Base-by-base conservation (phyloP, 2,888 invertebrate species). In the Leuctra nigra region DNA sequence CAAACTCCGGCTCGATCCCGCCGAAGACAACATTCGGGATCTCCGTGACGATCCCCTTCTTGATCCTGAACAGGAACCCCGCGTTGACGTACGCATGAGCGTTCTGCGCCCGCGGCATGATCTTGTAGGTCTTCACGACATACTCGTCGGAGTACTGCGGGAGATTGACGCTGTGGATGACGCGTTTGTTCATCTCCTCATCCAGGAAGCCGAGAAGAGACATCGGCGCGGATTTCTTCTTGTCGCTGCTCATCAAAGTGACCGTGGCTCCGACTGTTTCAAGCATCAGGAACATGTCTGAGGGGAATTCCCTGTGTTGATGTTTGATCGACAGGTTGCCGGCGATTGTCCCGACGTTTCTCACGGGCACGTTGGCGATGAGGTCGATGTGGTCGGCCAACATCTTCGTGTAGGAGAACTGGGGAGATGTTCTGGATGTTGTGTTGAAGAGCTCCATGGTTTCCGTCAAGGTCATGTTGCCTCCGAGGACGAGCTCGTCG, bases 51-150 rank as follows among this genome's bases (percentile, higher is more conserved):
- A 73, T 73, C 20, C 44, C 77, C 68, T 38, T 59, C 57, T 73
- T 70, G 16, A 86, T 68, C 67, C 81, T 77, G 52, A 86, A 75
- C 2, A 83, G 70, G 64, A 89, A 86, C 1, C 82, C 88, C 11
- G 86, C 86, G 66, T 87, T 88, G 0, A 90, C 83, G 57, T 84
- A 81, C 0, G 88, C 87, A 64, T 87, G 87, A 0, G 88, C 83
- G 65, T 87, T 87, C 72, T 86, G 86, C 0, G 85, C 81, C 59
- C 87, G 75, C 0, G 85, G 84, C 80, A 86, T 86, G 50, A 88
- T 82, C 87, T 84, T 67, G 50, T 72, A 70, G 55, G 46, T 22
- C 1, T n/a, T 14, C 22, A 22, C 4, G 7, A 20, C 22, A n/a
- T 22, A 13, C 2, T 22, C 23, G 2, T 6, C 23, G 20, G 39